phyloP scores from a whole-genome alignment of 2,797 vertebrate genomes.

The Ambastaia sidthimunki region DNA sequence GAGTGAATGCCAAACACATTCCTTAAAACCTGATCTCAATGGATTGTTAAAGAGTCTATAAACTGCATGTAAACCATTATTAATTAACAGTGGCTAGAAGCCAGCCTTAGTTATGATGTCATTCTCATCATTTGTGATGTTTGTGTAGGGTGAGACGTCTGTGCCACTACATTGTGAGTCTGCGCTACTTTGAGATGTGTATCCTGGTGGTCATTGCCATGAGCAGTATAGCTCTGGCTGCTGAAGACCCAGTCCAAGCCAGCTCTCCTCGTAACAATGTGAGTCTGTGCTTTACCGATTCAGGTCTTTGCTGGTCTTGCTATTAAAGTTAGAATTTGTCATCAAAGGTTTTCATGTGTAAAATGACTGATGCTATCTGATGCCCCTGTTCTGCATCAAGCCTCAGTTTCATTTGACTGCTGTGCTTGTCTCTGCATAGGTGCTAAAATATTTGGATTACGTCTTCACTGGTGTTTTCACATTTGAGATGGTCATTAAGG shows the following conservation, averaged over 20 bases:
- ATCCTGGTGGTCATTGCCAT: conserved; percentile 94
- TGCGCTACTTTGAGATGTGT: conserved; percentile 96
- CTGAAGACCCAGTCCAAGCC: conserved; percentile 90
- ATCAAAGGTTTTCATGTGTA: no score
- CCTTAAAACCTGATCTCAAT: neutral
- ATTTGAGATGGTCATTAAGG: conserved; percentile 99
- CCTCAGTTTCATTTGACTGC: neutral
- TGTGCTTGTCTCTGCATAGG: conserved; percentile 72
- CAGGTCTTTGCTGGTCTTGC: neutral
- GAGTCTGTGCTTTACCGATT: conserved; percentile 65
- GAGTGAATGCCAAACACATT: neutral
- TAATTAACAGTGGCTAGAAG: neutral
- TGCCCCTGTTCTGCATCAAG: neutral
- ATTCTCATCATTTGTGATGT: conserved; percentile 18
- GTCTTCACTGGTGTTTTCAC: conserved; percentile 98
- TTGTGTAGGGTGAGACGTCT: conserved; percentile 85
- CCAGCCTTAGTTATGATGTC: neutral
- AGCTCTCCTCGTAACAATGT: conserved; percentile 91
- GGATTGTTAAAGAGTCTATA: neutral
- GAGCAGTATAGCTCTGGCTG: conserved; percentile 95
- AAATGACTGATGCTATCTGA: neutral
- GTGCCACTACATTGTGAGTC: conserved; percentile 93
- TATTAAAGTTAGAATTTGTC: conserved; percentile 6
- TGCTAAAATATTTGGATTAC: conserved; percentile 96
- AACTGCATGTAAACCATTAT: neutral